phyloP scores from a whole-genome alignment of 2,797 vertebrate genomes.

The Nasua narica region DNA sequence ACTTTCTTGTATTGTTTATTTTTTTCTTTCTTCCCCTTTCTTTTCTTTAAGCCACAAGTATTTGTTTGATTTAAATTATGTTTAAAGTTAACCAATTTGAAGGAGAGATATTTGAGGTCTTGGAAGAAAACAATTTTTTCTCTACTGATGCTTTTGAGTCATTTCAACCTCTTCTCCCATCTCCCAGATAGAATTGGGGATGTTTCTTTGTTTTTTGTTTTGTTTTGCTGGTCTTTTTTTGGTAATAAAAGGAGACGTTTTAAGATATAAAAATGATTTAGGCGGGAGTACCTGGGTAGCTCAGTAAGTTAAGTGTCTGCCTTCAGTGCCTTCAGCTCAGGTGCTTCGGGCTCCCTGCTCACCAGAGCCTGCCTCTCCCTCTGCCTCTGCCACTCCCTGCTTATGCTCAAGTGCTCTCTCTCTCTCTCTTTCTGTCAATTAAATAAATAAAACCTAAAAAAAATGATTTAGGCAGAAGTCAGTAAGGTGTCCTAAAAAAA shows the following conservation, averaged over 20 bases:
- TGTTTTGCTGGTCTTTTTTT: background rate
- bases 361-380: too few species aligned
- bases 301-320: background rate
- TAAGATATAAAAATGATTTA: background rate
- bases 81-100: background rate
- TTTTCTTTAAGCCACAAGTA: background rate
- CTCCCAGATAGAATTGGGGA: background rate
- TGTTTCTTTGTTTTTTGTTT: too few species aligned
- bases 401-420: too few species aligned
- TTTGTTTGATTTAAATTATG: background rate
- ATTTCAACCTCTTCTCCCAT: background rate
- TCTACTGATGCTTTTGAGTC: background rate
- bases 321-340: background rate
- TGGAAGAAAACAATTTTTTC: background rate
- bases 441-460: background rate
- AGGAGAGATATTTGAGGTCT: background rate
- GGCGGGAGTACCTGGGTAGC: fast-evolving
- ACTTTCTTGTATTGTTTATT: background rate
- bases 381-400: too few species aligned
- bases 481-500: background rate
- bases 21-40: background rate
- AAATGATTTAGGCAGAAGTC: background rate
- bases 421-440: too few species aligned
- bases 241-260: background rate
- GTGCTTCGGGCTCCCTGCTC: too few species aligned